phyloP scores from a whole-genome alignment of 2,797 vertebrate genomes.

The Tadarida brasiliensis region DNA sequence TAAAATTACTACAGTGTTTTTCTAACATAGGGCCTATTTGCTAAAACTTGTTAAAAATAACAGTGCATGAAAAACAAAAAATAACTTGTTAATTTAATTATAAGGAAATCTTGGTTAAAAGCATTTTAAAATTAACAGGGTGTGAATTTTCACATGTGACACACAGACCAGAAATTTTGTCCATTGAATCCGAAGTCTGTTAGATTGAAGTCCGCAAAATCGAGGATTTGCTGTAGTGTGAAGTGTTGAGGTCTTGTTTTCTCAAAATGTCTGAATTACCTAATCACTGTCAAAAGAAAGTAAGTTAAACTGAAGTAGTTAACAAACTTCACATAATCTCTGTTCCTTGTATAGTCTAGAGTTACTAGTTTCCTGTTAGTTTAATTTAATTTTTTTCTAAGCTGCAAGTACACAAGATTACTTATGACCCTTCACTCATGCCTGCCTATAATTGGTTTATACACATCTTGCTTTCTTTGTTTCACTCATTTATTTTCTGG shows the following conservation, averaged over 20 bases:
- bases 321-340: conserved; percentile 4
- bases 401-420: background rate
- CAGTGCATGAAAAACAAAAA: background rate
- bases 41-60: background rate
- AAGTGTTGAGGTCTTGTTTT: background rate
- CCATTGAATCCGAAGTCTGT: background rate
- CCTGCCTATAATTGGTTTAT: background rate
- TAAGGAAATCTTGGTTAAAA: background rate
- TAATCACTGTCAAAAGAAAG: conserved; percentile 14
- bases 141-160: background rate
- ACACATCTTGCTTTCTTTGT: background rate
- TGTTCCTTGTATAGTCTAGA: background rate
- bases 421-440: background rate
- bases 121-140: background rate
- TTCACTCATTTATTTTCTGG: background rate
- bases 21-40: background rate
- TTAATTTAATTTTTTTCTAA: background rate
- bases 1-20: background rate
- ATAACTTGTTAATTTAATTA: background rate
- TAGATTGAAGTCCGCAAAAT: background rate
- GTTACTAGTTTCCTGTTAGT: background rate
- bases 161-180: background rate
- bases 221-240: background rate
- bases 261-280: background rate
- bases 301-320: conserved; percentile 23